These are phyloP conservation scores for Passer montanus DNA, from an alignment of 2,113 vertebrate genomes.

Conservation along the genomic window DNA sequence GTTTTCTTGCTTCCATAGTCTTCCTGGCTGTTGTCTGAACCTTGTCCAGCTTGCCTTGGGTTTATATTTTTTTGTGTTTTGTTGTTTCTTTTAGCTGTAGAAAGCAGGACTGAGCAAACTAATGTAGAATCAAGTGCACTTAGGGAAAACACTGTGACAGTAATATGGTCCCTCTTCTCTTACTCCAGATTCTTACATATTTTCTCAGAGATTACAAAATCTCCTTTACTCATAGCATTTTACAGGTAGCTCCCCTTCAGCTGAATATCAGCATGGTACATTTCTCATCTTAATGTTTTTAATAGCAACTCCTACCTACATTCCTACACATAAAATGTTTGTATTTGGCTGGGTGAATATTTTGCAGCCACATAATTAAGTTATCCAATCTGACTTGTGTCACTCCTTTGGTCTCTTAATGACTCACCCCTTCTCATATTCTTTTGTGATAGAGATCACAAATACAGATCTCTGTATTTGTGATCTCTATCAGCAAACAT, in stretches of 20 bases:
- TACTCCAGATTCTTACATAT: background rate
- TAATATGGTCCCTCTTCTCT: background rate
- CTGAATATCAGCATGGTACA: background rate
- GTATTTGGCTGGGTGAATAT: background rate
- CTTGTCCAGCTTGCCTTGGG: background rate
- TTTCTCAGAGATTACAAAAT: background rate
- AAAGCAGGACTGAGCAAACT: background rate
- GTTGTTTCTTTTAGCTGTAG: background rate
- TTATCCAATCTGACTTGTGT: background rate
- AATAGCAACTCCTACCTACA: background rate
- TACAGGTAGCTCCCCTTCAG: background rate
- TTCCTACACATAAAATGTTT: background rate
- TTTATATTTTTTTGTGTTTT: background rate
- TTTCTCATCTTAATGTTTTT: background rate
- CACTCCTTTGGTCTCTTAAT: background rate
- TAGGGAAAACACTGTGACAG: background rate
- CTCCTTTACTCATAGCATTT: background rate
- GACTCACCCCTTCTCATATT: background rate
- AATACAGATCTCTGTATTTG: background rate
- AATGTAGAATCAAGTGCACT: background rate
- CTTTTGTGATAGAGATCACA: background rate
- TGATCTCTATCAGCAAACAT: background rate
- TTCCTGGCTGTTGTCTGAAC: background rate
- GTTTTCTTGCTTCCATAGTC: background rate
- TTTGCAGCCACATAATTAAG: background rate